Conservation (phyloP, 2,113 vertebrate species). For the Eclectus roratus region DNA sequence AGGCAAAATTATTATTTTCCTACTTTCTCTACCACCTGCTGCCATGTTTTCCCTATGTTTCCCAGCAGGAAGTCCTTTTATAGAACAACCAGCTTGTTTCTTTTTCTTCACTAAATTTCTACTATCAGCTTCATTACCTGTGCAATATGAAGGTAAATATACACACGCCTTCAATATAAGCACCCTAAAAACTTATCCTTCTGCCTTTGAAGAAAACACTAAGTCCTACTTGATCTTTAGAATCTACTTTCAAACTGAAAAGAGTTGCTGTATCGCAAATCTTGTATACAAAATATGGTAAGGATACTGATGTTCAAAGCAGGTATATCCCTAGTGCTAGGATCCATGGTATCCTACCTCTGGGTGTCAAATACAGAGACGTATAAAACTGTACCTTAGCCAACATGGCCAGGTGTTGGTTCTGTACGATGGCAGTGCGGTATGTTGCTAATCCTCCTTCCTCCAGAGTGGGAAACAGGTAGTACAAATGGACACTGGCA, state of each 20-base stretch:
- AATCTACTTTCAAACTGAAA: neutral
- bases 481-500: slow-evolving; percentile 94
- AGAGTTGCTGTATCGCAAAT: neutral
- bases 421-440: slow-evolving; percentile 97
- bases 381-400: slow-evolving; percentile 84
- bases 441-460: slow-evolving; percentile 97
- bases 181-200: neutral
- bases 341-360: neutral
- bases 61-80: neutral
- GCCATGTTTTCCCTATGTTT: neutral
- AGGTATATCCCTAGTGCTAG: neutral
- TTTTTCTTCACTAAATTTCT: neutral
- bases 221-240: neutral
- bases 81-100: neutral
- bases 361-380: neutral
- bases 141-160: neutral
- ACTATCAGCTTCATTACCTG: neutral
- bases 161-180: neutral
- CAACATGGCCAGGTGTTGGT: slow-evolving; percentile 97
- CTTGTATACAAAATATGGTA: neutral
- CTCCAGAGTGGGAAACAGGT: slow-evolving; percentile 93
- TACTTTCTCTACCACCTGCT: neutral
- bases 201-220: neutral
- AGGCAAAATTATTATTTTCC: rapidly evolving
- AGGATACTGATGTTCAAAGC: neutral